Evolutionary conservation across 2,888 invertebrate genomes (phyloP), one percentile per base, ranked within the genome.

Genomic region (Arrhopalites spinosus): DNA sequence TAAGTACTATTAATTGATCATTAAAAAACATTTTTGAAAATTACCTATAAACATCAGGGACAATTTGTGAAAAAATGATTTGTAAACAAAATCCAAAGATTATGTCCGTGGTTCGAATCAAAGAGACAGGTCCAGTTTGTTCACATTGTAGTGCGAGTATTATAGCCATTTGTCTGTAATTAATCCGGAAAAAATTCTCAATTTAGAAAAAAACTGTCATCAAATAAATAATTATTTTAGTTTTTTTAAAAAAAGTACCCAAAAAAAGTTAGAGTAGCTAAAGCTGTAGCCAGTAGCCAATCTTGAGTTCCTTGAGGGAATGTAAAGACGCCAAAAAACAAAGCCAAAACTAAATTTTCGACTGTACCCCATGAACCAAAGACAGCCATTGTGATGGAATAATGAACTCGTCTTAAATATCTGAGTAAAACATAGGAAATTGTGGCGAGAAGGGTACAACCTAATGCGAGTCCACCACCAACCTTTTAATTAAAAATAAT

Each of bases 11-110:
- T 59, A 3, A 36, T 36, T 36, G n/a, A n/a, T 36, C 11, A 36
- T 7, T 36, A 7, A 63, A 20, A 17, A 45, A 25, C 17, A 27
- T 36, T 11, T 1, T 17, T 20, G 36, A 30, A 23, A n/a, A 56
- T 72, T 73, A 80, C 80, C 79, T 80, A 71, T 68, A 78, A 11
- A 77, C 50, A 66, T 79, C 81, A 1, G 81, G 81, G 20, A 78
- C 30, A n/a, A 36, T 69, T 20, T 75, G 59, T n/a, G 77, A 68
- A 56, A 79, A 76, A 7, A 76, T 64, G 0, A 80, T 80, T 86
- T 95, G 94, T 94, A 95, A 95, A 76, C 94, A 87, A 84, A 95
- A 95, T 1, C 95, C 95, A 87, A 95, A 95, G 1, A 95, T 93
- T 81, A 95, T 95, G 85, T 95, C 95, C 15, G 93, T 93, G 75